Percentiles rank a stretch among this genome's conserved stretches.
These are phyloP conservation scores for Pangasius djambal DNA, from an alignment of 2,797 vertebrate genomes.

Conservation along the genomic window DNA sequence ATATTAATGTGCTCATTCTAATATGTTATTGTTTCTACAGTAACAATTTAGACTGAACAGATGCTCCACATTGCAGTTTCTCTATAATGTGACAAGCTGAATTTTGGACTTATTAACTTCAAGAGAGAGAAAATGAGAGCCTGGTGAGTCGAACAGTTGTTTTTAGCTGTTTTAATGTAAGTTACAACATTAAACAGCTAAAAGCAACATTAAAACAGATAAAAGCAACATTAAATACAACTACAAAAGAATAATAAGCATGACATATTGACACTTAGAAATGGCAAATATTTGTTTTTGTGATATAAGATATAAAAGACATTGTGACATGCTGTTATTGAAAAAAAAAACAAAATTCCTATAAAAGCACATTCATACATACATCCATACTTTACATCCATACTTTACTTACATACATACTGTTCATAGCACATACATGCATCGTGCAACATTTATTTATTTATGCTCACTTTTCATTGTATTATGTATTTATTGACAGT, in stretches of 20 bases:
- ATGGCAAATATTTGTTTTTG: background rate
- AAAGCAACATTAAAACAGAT: too few relatives aligned
- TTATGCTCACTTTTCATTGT: background rate
- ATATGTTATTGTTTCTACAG: background rate
- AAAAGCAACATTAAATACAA: background rate
- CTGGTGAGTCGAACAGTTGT: background rate
- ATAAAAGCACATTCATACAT: background rate
- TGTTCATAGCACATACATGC: background rate
- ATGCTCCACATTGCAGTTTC: background rate
- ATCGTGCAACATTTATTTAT: background rate
- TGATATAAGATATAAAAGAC: too few relatives aligned
- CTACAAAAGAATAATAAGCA: background rate
- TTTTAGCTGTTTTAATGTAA: background rate
- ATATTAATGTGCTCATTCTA: background rate
- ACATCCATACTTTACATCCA: background rate
- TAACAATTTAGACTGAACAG: background rate
- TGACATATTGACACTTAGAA: background rate
- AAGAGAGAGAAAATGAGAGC: background rate
- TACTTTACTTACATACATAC: background rate
- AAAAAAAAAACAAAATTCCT: background rate
- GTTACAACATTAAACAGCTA: too few relatives aligned
- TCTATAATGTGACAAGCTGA: background rate
- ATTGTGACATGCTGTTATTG: too few relatives aligned
- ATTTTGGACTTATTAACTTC: background rate
- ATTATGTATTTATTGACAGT: background rate